phyloP scores from a whole-genome alignment of 2,888 invertebrate species.

The Yponomeuta cagnagella region DNA sequence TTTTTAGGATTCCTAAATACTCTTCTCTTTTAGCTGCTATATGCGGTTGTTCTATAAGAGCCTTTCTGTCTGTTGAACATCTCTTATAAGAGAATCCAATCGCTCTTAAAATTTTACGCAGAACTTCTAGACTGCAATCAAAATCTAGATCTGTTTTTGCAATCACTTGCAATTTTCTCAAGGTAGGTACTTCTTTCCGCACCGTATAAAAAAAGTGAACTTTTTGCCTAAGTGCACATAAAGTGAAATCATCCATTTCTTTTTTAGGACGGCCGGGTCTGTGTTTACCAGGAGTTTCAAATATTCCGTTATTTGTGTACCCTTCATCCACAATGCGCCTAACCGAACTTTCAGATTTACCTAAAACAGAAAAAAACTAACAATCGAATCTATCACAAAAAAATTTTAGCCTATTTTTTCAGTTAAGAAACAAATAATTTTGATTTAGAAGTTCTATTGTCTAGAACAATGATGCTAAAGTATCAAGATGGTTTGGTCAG shows the following conservation, averaged over 20 bases:
- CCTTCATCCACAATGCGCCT: too few relatives aligned
- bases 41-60: slow-evolving; percentile 20
- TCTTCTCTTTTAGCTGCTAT: slow-evolving; percentile 20
- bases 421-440: background rate
- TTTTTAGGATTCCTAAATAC: slow-evolving; percentile 21
- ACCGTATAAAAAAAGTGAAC: slow-evolving; percentile 14
- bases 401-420: too few relatives aligned
- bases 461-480: background rate
- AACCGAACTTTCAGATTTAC: too few relatives aligned
- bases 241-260: slow-evolving; percentile 16
- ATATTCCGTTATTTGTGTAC: background rate
- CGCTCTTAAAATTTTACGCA: slow-evolving; percentile 17
- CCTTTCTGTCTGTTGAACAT: slow-evolving; percentile 13
- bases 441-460: slow-evolving; percentile 2
- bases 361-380: too few relatives aligned
- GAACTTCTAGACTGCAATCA: slow-evolving; percentile 12
- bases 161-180: background rate
- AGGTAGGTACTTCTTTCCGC: slow-evolving; percentile 7
- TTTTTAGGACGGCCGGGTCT: slow-evolving; percentile 14
- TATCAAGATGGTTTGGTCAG: background rate
- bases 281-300: slow-evolving; percentile 13
- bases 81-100: slow-evolving; percentile 21
- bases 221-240: slow-evolving; percentile 17
- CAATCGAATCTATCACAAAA: too few relatives aligned
- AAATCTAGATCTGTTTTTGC: slow-evolving; percentile 5